Evolutionary conservation across 1,140 invertebrate species (phyloP).

Genomic region (Papilio xuthus): DNA sequence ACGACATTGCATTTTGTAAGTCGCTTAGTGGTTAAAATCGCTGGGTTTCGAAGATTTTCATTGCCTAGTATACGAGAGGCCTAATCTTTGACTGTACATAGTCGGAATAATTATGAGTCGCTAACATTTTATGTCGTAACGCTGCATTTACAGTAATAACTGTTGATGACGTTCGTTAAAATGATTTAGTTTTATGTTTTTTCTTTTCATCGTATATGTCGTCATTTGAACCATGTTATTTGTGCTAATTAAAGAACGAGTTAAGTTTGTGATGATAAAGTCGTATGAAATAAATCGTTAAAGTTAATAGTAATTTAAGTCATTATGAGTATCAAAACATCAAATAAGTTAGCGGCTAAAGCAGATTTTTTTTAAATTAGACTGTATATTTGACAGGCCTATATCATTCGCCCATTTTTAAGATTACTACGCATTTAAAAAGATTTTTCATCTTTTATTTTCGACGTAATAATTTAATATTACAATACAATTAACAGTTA

Average conservation of each 20-base stretch:
- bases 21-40: no score
- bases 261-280: neutral
- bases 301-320: neutral
- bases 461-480: neutral
- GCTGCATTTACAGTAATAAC: slow-evolving; percentile 22
- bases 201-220: neutral
- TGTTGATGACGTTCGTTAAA: slow-evolving; percentile 30
- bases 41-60: no score
- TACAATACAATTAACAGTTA: neutral
- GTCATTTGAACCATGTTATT: slow-evolving; percentile 4
- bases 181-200: slow-evolving; percentile 28
- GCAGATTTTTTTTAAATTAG: no score
- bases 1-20: no score
- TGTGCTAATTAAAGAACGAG: slow-evolving; percentile 8
- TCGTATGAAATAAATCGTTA: neutral
- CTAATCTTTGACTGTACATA: neutral
- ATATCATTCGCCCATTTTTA: no score
- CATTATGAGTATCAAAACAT: neutral
- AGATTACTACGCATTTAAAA: no score
- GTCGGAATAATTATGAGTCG: slow-evolving; percentile 10
- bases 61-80: no score
- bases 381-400: no score
- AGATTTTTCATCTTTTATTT: no score
- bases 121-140: slow-evolving; percentile 33
- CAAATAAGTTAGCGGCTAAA: no score